Evolutionary conservation across 1,140 invertebrate species (phyloP).

Genomic region (Anoplolepis gracilipes): DNA sequence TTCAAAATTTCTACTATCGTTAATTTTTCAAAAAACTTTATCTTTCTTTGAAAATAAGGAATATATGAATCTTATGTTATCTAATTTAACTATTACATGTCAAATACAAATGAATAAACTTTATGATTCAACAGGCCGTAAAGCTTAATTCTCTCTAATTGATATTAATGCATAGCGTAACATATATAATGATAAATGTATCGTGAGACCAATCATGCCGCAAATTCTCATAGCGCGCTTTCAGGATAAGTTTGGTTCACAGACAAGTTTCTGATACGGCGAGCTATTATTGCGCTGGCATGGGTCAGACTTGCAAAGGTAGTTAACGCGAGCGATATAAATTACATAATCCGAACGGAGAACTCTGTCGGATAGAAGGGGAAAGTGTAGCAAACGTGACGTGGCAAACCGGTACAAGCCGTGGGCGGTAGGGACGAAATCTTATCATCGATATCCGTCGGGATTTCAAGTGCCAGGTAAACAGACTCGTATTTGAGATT

Average conservation of each 20-base stretch:
- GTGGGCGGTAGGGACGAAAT: constrained; percentile 67
- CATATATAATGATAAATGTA: constrained; percentile 1
- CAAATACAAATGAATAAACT: not conserved
- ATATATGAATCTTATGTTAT: not conserved
- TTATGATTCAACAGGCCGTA: not conserved
- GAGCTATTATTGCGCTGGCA: constrained; percentile 52
- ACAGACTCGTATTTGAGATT: constrained; percentile 80
- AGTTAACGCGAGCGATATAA: constrained; percentile 57
- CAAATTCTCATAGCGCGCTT: constrained; percentile 2
- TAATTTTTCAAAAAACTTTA: not conserved
- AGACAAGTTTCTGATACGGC: constrained; percentile 33
- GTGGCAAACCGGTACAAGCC: not conserved
- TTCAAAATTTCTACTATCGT: not conserved
- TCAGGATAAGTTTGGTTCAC: not conserved
- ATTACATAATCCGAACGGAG: constrained; percentile 47
- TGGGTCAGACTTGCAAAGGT: constrained; percentile 37
- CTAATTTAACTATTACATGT: not conserved
- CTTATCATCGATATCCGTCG: constrained; percentile 76
- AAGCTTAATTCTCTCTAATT: not conserved
- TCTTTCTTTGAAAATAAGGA: not conserved
- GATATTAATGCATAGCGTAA: constrained; percentile 3
- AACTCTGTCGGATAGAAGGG: not conserved
- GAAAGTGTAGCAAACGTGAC: constrained; percentile 11
- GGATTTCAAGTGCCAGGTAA: constrained; percentile 78
- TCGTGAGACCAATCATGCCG: constrained; percentile 17